Evolutionary conservation across 1,140 invertebrate species (phyloP).

Genomic region (Temnothorax longispinosus): DNA sequence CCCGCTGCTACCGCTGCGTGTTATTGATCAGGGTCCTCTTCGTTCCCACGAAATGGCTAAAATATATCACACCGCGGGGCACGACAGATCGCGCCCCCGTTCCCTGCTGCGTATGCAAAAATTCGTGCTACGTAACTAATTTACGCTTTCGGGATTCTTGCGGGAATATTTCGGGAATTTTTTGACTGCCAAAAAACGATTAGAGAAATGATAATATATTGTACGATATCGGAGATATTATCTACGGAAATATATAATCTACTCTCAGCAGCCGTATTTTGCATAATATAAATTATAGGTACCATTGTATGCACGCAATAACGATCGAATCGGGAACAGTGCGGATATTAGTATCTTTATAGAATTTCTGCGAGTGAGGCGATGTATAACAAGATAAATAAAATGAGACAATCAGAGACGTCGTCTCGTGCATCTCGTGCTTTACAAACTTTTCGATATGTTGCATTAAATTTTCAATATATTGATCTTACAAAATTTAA

Average conservation of each 20-base stretch:
- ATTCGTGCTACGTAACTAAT: background rate
- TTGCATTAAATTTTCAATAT: background rate
- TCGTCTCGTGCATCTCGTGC: too few relatives aligned
- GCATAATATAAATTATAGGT: background rate
- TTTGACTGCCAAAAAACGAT: background rate
- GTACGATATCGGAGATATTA: background rate
- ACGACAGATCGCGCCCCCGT: background rate
- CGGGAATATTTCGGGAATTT: background rate
- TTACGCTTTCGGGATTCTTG: background rate
- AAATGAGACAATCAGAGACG: background rate
- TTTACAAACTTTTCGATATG: background rate
- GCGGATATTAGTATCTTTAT: background rate
- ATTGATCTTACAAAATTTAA: background rate
- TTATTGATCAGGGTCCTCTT: constrained; percentile 72
- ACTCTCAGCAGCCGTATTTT: background rate
- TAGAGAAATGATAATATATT: background rate
- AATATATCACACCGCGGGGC: constrained; percentile 64
- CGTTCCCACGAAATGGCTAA: constrained; percentile 63
- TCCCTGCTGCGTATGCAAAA: background rate
- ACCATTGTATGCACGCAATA: constrained; percentile 2
- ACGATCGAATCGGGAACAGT: background rate
- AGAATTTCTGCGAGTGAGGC: background rate
- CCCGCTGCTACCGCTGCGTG: constrained; percentile 41
- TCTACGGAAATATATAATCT: background rate
- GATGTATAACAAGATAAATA: background rate